A percentile compares a stretch with the other conserved stretches of the same genome.
These are phyloP conservation scores for Campylorhamphus procurvoides DNA, from an alignment of 2,113 vertebrate genomes.

Conservation along the genomic window DNA sequence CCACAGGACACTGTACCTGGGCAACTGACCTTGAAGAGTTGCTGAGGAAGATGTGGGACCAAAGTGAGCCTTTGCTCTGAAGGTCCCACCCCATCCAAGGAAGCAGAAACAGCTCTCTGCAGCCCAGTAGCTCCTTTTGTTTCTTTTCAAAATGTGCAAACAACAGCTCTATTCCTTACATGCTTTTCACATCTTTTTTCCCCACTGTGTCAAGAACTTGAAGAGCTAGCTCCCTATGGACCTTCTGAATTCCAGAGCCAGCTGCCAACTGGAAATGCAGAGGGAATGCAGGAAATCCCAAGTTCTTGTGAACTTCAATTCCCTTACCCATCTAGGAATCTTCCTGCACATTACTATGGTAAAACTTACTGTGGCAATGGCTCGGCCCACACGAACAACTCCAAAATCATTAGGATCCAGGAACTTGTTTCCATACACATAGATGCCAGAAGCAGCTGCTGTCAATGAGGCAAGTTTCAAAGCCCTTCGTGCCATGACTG, in stretches of 20 bases:
- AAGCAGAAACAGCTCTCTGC: background rate
- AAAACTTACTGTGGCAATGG: slow-evolving; percentile 86
- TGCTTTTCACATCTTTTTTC: background rate
- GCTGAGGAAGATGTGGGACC: background rate
- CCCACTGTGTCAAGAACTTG: background rate
- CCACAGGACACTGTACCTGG: accelerated
- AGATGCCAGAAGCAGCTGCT: slow-evolving; percentile 85
- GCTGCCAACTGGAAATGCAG: background rate
- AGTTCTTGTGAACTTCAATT: background rate
- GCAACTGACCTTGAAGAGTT: background rate
- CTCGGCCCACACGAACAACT: slow-evolving; percentile 88
- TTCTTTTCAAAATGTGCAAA: background rate
- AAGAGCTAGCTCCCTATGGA: background rate
- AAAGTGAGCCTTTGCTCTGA: background rate
- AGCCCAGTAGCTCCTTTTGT: background rate
- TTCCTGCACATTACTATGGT: background rate
- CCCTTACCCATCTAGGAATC: background rate
- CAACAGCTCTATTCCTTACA: background rate
- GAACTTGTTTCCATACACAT: slow-evolving; percentile 78
- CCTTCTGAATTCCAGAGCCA: background rate
- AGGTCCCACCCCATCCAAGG: background rate
- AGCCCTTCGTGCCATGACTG: slow-evolving; percentile 83
- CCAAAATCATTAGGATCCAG: slow-evolving; percentile 90
- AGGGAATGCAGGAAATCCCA: background rate
- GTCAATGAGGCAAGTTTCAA: slow-evolving; percentile 83